A percentile compares a stretch with the other conserved stretches of the same genome.
These are phyloP conservation scores for Dinothrombium tinctorium DNA, from an alignment of 1,140 invertebrate genomes.

Conservation along the genomic window DNA sequence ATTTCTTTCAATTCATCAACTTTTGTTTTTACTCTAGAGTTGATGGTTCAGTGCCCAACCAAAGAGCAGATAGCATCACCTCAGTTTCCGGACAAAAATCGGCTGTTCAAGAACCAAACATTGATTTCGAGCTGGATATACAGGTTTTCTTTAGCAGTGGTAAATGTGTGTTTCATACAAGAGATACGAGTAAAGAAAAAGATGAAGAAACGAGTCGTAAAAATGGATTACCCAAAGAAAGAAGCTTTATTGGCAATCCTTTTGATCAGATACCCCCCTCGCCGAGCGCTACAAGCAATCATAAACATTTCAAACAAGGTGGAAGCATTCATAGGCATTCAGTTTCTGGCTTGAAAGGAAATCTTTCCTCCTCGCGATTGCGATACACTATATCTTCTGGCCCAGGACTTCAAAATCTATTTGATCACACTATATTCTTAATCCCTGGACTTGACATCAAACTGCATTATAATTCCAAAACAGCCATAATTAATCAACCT, in stretches of 20 bases:
- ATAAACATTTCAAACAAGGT: neutral
- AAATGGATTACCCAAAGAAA: slow-evolving; percentile 28
- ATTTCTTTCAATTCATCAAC: too few relatives aligned
- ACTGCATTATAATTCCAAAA: slow-evolving; percentile 37
- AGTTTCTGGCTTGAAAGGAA: neutral
- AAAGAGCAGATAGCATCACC: too few relatives aligned
- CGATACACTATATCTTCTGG: neutral
- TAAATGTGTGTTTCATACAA: slow-evolving; percentile 85
- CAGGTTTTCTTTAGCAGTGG: slow-evolving; percentile 90
- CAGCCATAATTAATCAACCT: neutral
- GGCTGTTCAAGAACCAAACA: slow-evolving; percentile 67
- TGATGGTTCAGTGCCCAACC: too few relatives aligned
- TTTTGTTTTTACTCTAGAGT: too few relatives aligned
- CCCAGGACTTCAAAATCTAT: neutral
- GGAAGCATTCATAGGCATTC: too few relatives aligned
- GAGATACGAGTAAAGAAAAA: slow-evolving; percentile 39
- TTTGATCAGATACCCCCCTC: neutral
- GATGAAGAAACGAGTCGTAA: slow-evolving; percentile 33
- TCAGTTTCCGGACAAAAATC: too few relatives aligned
- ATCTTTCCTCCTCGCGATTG: neutral
- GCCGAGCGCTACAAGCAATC: neutral
- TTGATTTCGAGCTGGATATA: slow-evolving; percentile 86
- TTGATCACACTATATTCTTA: slow-evolving; percentile 68
- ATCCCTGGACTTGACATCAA: slow-evolving; percentile 84
- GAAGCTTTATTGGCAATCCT: slow-evolving; percentile 37